Evolutionary conservation across 2,113 vertebrate genomes (phyloP), one percentile per base, ranked within the genome.

Genomic region (Varanus komodoensis): DNA sequence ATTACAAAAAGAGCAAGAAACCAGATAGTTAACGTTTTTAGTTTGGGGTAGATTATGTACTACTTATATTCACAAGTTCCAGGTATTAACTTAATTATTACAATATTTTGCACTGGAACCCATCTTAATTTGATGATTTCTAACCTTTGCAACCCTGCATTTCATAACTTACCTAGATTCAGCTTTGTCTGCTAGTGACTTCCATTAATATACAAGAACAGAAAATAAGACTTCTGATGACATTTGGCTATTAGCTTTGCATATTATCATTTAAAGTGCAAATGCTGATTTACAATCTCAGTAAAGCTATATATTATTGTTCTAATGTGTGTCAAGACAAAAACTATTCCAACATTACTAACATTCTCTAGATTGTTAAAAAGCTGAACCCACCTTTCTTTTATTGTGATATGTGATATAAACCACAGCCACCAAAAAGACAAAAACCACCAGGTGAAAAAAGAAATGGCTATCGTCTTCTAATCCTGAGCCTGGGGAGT

Each of bases 381-480:
- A 88, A 73, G 7, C 19, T 85, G 61, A 90, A 93, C 98, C 85
- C 95, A 99, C 99, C 99, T 99, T 99, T 91, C 98, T 98, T 97
- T 99, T 99, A 95, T 99, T 99, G 97, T 99, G 99, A 94, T 99
- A 99, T 32, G 98, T 98, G 93, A 99, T 98, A 87, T 99, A 99
- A 90, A 98, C 93, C 67, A 98, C 94, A 91, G 98, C 99, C 93
- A 99, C 98, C 95, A 99, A 97, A 96, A 99, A 98, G 81, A 97
- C 98, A 96, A 99, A 97, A 92, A 99, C 94, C 89, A 99, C 97
- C 92, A 99, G 97, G 86, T 99, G 98, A 81, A 99, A 97, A 97
- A 99, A 99, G 96, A 99, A 99, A 96, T 99, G 99, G 0, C 98
- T 98, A 80, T 99, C 98, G 84, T 99, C 98, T 34, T 98, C 98